Evolutionary conservation across 2,113 vertebrate genomes (phyloP).

Genomic region (Dicerorhinus sumatrensis): DNA sequence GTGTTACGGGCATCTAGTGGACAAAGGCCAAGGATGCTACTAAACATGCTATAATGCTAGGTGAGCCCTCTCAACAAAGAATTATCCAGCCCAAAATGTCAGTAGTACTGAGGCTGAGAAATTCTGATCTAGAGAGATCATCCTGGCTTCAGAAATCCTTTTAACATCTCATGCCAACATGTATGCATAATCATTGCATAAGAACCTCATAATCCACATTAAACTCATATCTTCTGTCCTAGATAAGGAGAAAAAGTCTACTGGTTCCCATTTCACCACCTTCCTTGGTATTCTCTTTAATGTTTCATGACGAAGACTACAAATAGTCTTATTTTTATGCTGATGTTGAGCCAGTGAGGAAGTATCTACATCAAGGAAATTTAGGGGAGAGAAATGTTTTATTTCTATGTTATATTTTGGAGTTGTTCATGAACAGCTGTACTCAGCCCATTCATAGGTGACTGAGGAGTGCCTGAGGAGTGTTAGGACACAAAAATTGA

Average conservation of each 20-base stretch:
- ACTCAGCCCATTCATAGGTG: not conserved
- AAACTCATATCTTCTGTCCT: not conserved
- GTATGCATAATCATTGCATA: not conserved
- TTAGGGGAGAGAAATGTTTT: not conserved
- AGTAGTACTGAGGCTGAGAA: not conserved
- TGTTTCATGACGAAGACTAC: not conserved
- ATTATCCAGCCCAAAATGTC: not conserved
- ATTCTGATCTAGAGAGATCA: not conserved
- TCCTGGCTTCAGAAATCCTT: not conserved
- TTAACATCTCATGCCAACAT: not conserved
- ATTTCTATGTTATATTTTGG: not conserved
- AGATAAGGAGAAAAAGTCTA: not conserved
- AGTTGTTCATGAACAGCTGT: conserved; percentile 12
- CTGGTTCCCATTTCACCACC: not conserved
- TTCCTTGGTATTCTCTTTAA: not conserved
- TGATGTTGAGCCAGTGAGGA: not conserved
- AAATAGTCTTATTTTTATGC: not conserved
- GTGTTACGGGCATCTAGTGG: not conserved
- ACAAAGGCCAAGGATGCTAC: not conserved
- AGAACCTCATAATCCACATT: not conserved
- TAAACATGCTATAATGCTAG: not conserved
- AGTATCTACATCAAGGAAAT: not conserved
- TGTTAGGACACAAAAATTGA: conserved; percentile 53
- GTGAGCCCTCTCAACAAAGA: not conserved
- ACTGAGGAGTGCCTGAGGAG: conserved; percentile 35